Conservation (phyloP, 2,113 vertebrate species). For the Epinephelus fuscoguttatus region DNA sequence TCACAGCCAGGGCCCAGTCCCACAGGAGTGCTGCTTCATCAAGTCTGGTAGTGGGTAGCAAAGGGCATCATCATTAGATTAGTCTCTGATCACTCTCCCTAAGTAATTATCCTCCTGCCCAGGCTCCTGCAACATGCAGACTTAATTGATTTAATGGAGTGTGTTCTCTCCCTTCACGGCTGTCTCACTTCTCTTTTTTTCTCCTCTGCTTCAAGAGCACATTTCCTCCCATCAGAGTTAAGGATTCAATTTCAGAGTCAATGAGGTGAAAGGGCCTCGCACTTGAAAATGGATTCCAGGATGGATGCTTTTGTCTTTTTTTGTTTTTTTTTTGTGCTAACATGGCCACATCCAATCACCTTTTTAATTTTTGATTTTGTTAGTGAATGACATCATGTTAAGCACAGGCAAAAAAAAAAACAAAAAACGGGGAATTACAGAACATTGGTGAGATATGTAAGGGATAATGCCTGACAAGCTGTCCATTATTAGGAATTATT, state of each 20-base stretch:
- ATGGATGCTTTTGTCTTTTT: constrained; percentile 9
- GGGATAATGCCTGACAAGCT: too few relatives aligned
- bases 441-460: too few relatives aligned
- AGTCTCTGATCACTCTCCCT: constrained; percentile 77
- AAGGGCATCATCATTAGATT: constrained; percentile 81
- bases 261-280: constrained; percentile 24
- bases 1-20: constrained; percentile 51
- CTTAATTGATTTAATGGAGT: constrained; percentile 80
- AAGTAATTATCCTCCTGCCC: constrained; percentile 75
- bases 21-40: constrained; percentile 75
- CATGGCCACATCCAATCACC: not conserved
- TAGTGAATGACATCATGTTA: not conserved
- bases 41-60: constrained; percentile 72
- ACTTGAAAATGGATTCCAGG: constrained; percentile 2
- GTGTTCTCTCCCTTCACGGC: constrained; percentile 54
- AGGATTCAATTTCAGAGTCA: constrained; percentile 53
- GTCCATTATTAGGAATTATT: too few relatives aligned
- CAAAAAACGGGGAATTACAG: too few relatives aligned
- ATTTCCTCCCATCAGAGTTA: constrained; percentile 55
- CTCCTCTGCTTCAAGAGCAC: constrained; percentile 19
- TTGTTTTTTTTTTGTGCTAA: not conserved
- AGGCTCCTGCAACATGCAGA: constrained; percentile 67
- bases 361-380: not conserved
- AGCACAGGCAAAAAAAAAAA: not conserved
- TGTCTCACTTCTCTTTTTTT: constrained; percentile 38